Percentiles rank a stretch among this genome's conserved stretches.
Evolutionary conservation across 92 coral and sea anemone genomes (phyloP).

Genomic region (Actinostola sp.): DNA sequence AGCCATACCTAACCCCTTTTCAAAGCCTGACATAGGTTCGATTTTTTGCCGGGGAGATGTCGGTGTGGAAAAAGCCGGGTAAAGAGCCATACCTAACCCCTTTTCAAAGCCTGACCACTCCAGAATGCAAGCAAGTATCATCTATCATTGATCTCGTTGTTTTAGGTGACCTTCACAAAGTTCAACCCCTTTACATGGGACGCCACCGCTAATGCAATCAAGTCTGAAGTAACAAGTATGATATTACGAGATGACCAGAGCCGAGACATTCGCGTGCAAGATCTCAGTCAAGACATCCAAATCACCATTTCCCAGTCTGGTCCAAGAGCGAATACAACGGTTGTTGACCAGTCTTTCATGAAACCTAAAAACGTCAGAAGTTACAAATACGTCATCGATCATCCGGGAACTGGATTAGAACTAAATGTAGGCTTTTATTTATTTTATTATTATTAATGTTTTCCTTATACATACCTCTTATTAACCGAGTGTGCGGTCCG

Average conservation of each 20-base stretch:
- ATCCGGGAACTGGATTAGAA: slow-evolving; percentile 54
- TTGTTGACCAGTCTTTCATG: slow-evolving; percentile 41
- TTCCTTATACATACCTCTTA: too few relatives aligned
- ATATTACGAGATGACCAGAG: slow-evolving; percentile 62
- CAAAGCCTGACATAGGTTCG: too few relatives aligned
- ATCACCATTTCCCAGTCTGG: slow-evolving; percentile 44
- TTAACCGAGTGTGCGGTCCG: too few relatives aligned
- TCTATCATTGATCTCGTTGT: neutral
- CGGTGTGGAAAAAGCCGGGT: too few relatives aligned
- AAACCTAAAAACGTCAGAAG: slow-evolving; percentile 67
- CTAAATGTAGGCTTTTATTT: slow-evolving; percentile 27
- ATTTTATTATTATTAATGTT: too few relatives aligned
- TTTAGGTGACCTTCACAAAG: slow-evolving; percentile 47
- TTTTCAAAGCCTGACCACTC: too few relatives aligned
- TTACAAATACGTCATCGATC: slow-evolving; percentile 40
- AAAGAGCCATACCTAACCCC: too few relatives aligned
- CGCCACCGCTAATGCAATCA: slow-evolving; percentile 44
- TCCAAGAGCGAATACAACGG: slow-evolving; percentile 1
- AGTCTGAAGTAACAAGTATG: slow-evolving; percentile 53
- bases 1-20: too few relatives aligned
- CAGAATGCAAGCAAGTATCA: neutral
- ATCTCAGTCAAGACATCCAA: slow-evolving; percentile 54
- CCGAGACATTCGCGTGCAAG: slow-evolving; percentile 27
- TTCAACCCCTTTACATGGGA: slow-evolving; percentile 87
- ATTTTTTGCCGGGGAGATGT: too few relatives aligned